Evolutionary conservation across 2,113 vertebrate species (phyloP).

Genomic region (Petrocephalus zakoni): DNA sequence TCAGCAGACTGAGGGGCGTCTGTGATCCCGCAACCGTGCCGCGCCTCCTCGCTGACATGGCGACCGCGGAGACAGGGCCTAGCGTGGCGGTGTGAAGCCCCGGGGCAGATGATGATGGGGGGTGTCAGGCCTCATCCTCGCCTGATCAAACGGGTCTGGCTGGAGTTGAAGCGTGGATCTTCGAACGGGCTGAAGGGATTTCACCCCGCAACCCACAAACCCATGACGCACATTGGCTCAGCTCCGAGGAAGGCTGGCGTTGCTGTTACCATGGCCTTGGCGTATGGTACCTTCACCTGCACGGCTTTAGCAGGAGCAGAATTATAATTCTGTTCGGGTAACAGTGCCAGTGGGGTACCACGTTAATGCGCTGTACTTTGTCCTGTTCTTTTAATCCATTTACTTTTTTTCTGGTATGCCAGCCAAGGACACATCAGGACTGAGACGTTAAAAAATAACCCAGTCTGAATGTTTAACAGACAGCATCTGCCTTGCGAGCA

Average conservation of each 20-base stretch:
- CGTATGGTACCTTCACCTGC: not conserved
- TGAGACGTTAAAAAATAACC: conserved; percentile 6
- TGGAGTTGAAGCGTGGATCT: not conserved
- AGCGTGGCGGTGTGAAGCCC: not conserved
- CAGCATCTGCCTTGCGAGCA: not conserved
- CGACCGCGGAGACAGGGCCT: not conserved
- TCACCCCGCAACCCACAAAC: not conserved
- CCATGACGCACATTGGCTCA: not conserved
- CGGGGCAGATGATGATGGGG: not conserved
- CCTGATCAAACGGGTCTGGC: not conserved
- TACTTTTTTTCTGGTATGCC: not conserved
- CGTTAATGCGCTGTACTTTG: not conserved
- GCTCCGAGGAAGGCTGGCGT: not conserved
- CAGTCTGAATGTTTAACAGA: not conserved
- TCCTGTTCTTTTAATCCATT: not conserved
- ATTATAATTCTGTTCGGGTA: not conserved
- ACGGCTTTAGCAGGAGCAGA: not conserved
- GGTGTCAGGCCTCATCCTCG: not conserved
- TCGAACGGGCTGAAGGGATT: not conserved
- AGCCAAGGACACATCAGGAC: not conserved
- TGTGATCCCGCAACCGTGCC: not conserved
- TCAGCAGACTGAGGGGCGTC: not conserved
- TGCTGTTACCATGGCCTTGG: not conserved
- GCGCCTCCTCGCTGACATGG: not conserved
- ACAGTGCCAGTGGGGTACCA: not conserved